phyloP scores from a whole-genome alignment of 2,888 invertebrate genomes.

The Diploptera punctata region DNA sequence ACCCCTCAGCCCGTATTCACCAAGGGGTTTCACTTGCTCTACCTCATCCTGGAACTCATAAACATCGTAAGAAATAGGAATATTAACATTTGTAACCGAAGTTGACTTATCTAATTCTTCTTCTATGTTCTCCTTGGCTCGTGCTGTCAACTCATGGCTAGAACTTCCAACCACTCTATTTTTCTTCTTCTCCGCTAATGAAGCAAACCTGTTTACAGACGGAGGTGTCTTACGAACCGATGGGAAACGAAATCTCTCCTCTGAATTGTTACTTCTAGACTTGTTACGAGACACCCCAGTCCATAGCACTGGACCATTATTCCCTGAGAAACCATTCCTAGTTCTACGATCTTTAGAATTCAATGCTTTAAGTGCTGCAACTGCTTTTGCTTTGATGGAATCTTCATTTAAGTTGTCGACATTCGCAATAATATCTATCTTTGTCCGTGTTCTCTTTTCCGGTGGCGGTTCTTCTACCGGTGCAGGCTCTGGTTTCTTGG shows the following conservation, averaged over 20 bases:
- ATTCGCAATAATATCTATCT: no score
- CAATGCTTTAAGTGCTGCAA: constrained; percentile 46
- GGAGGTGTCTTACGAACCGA: constrained; percentile 24
- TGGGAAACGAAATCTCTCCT: constrained; percentile 16
- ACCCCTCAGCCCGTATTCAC: constrained; percentile 5
- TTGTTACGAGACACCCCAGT: constrained; percentile 6
- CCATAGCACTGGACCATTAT: neutral
- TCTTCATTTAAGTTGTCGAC: constrained; percentile 32
- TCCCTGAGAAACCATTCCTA: neutral
- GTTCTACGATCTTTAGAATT: constrained; percentile 17
- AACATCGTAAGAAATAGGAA: constrained; percentile 10
- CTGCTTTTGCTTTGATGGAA: constrained; percentile 45
- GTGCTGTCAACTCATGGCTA: neutral
- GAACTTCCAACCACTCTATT: neutral
- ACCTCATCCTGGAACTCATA: constrained; percentile 40
- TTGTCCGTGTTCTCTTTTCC: neutral
- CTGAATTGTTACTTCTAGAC: neutral
- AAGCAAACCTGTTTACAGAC: constrained; percentile 21
- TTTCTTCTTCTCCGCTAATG: constrained; percentile 29
- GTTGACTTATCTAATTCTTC: neutral
- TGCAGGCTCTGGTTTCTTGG: neutral
- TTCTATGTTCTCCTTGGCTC: neutral
- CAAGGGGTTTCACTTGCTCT: constrained; percentile 4
- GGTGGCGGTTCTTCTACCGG: neutral
- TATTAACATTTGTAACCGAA: neutral